Percentiles rank a stretch among this genome's conserved stretches.
phyloP scores from a whole-genome alignment of 1,140 invertebrate species.

The Belonocnema kinseyi region DNA sequence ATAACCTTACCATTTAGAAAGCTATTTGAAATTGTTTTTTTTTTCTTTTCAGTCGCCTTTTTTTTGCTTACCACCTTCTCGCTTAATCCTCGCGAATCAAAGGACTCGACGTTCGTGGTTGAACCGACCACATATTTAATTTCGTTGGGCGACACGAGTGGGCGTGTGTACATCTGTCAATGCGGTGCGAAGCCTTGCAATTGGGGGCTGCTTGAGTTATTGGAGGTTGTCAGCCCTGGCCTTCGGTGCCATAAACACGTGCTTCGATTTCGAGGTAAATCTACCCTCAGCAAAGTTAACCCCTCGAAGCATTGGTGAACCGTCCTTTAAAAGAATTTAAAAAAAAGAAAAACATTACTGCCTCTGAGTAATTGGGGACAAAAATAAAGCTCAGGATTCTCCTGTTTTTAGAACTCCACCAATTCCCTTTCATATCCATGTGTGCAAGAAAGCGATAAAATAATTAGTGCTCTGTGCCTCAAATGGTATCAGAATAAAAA shows the following conservation, averaged over 20 bases:
- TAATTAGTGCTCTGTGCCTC: too few relatives aligned
- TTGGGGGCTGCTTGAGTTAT: constrained; percentile 59
- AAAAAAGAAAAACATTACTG: not conserved
- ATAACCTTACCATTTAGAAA: constrained; percentile 25
- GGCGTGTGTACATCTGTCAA: constrained; percentile 64
- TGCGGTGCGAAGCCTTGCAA: constrained; percentile 54
- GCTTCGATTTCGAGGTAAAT: constrained; percentile 69
- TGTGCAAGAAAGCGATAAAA: too few relatives aligned
- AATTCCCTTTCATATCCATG: too few relatives aligned
- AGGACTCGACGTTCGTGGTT: constrained; percentile 49
- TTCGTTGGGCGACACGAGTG: constrained; percentile 57
- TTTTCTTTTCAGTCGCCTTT: constrained; percentile 25
- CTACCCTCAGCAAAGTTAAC: constrained; percentile 44
- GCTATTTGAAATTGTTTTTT: not conserved
- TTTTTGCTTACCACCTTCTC: constrained; percentile 45
- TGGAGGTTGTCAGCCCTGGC: constrained; percentile 68
- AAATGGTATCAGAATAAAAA: too few relatives aligned
- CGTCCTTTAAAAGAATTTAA: not conserved
- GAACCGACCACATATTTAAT: constrained; percentile 60
- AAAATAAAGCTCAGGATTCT: not conserved
- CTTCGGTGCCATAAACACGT: constrained; percentile 70
- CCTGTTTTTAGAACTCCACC: not conserved
- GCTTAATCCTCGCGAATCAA: constrained; percentile 53
- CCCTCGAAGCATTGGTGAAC: constrained; percentile 8
- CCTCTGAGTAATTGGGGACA: not conserved